Evolutionary conservation across 1,140 invertebrate species (phyloP).

Genomic region (Magallana gigas): DNA sequence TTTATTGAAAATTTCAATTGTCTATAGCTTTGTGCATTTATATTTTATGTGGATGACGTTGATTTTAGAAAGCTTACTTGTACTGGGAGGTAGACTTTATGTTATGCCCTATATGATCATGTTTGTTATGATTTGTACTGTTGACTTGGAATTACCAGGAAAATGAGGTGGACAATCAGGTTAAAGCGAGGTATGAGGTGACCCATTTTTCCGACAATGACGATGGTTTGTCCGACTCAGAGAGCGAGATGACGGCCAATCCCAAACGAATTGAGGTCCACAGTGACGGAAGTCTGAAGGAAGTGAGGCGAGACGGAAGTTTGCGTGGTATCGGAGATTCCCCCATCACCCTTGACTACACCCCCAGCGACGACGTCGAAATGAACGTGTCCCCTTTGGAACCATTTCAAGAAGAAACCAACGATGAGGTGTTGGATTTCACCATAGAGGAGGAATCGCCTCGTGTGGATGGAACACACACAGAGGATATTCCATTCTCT

Average conservation of each 20-base stretch:
- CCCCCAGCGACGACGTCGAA: conserved; percentile 1
- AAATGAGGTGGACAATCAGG: not conserved
- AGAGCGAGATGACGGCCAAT: not conserved
- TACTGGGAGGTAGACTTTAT: too few relatives aligned
- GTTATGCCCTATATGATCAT: too few relatives aligned
- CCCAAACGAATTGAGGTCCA: conserved; percentile 10
- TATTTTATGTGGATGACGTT: too few relatives aligned
- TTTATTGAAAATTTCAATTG: too few relatives aligned
- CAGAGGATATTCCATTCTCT: not conserved
- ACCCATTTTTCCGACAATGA: not conserved
- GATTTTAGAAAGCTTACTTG: too few relatives aligned
- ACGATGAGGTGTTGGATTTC: not conserved
- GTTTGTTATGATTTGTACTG: not conserved
- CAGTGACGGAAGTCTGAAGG: not conserved
- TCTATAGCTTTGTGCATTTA: too few relatives aligned
- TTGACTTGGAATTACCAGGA: conserved; percentile 17
- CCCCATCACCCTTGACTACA: conserved; percentile 9
- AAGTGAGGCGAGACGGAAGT: not conserved
- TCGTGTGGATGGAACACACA: not conserved
- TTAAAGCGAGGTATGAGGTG: conserved; percentile 7
- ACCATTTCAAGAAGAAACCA: not conserved
- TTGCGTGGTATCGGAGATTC: conserved; percentile 16
- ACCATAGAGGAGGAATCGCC: conserved; percentile 11
- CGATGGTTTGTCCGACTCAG: not conserved
- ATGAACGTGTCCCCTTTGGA: conserved; percentile 6